phyloP scores from a whole-genome alignment of 2,113 vertebrate genomes.

The Pseudorasbora parva region DNA sequence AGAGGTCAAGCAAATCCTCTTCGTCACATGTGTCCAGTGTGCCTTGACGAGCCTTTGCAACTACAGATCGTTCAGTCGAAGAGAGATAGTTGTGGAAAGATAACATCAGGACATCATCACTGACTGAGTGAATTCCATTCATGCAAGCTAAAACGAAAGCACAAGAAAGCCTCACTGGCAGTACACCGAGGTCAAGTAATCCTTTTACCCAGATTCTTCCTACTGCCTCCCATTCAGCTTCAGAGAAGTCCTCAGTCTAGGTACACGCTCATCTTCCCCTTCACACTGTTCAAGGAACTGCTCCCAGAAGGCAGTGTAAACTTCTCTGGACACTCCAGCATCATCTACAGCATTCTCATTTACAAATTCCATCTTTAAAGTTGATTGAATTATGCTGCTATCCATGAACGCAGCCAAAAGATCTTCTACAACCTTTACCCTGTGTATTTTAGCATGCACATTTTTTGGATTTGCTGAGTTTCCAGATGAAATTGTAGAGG shows the following conservation, averaged over 20 bases:
- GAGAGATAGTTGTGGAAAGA: slow-evolving; percentile 24
- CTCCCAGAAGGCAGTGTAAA: slow-evolving; percentile 52
- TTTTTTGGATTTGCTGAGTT: slow-evolving; percentile 11
- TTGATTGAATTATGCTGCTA: slow-evolving; percentile 23
- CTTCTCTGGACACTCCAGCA: slow-evolving; percentile 55
- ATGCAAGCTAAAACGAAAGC: slow-evolving; percentile 50
- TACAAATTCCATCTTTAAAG: neutral
- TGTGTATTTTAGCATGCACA: slow-evolving; percentile 17
- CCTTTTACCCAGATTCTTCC: slow-evolving; percentile 53
- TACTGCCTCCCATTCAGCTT: slow-evolving; percentile 53
- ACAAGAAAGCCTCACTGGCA: slow-evolving; percentile 50
- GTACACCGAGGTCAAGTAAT: slow-evolving; percentile 7
- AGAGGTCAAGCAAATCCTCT: slow-evolving; percentile 53
- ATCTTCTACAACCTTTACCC: slow-evolving; percentile 38
- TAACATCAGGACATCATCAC: slow-evolving; percentile 41
- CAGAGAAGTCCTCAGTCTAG: slow-evolving; percentile 40
- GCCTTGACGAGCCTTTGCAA: slow-evolving; percentile 25
- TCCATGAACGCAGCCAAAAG: slow-evolving; percentile 40
- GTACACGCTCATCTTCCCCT: slow-evolving; percentile 46
- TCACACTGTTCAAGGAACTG: slow-evolving; percentile 50
- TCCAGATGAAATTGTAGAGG: neutral
- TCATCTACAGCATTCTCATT: slow-evolving; percentile 57
- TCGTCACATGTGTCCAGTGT: slow-evolving; percentile 50
- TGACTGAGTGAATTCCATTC: slow-evolving; percentile 43
- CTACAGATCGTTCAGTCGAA: neutral